Percentiles rank a stretch among this genome's conserved stretches.
Evolutionary conservation across 1,140 invertebrate species (phyloP).

Genomic region (Hetaerina americana): DNA sequence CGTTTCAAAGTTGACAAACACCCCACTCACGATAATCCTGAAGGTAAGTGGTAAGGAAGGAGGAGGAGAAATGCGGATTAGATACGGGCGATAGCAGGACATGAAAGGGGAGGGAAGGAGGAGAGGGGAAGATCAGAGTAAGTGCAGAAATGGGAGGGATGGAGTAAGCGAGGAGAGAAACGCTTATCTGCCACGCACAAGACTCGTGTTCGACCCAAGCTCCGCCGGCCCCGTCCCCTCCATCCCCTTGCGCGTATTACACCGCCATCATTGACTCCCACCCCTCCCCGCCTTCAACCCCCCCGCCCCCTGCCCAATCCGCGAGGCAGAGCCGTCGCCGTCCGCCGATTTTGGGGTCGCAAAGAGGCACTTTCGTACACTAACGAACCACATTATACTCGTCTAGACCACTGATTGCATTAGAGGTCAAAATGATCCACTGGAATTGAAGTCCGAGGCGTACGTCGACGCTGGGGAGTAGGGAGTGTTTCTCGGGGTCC

Average conservation of each 20-base stretch:
- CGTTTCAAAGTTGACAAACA: no score
- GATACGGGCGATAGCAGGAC: no score
- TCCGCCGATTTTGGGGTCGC: not conserved
- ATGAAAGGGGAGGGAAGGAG: not conserved
- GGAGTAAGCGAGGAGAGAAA: not conserved
- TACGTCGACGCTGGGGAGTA: not conserved
- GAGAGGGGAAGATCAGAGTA: not conserved
- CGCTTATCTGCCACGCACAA: not conserved
- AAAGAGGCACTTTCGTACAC: not conserved
- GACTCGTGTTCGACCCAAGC: no score
- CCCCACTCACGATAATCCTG: no score
- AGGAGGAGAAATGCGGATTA: no score
- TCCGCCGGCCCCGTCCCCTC: no score
- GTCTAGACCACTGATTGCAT: not conserved
- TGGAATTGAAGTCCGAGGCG: not conserved
- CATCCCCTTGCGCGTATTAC: no score
- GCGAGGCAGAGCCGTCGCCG: not conserved
- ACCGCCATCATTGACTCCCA: not conserved
- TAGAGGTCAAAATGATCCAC: not conserved
- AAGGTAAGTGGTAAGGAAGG: no score
- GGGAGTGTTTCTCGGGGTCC: not conserved
- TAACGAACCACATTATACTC: not conserved
- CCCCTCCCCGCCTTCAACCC: not conserved
- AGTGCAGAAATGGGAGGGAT: no score
- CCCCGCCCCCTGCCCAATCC: not conserved